These are phyloP conservation scores for Phymastichus coffea DNA, from an alignment of 1,140 invertebrate species.

Conservation along the genomic window DNA sequence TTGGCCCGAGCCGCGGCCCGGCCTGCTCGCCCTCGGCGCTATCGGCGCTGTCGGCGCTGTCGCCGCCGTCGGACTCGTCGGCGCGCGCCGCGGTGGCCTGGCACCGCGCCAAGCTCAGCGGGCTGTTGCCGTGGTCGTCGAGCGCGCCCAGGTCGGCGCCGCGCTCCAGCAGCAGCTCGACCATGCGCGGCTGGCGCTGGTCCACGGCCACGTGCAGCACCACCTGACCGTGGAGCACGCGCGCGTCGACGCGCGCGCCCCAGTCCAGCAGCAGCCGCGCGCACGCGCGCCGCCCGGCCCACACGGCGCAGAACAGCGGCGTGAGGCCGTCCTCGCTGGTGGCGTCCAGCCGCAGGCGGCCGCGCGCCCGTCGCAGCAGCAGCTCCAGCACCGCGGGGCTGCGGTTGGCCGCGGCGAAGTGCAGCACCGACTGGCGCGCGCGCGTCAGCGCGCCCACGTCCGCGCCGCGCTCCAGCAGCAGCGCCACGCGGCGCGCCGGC, in stretches of 20 bases:
- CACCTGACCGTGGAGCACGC: not conserved
- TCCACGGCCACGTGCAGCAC: slow-evolving; percentile 3
- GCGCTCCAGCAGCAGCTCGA: not conserved
- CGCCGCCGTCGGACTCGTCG: not conserved
- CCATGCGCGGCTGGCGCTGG: not conserved
- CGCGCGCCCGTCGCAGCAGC: not conserved
- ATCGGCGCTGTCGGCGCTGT: not conserved
- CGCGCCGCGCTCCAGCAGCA: not conserved
- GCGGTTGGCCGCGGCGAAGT: not conserved
- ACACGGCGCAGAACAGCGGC: not conserved
- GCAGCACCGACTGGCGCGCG: not conserved
- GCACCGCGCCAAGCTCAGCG: not conserved
- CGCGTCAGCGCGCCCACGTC: not conserved
- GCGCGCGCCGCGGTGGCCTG: not conserved
- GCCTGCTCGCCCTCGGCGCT: not conserved
- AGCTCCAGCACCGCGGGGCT: not conserved
- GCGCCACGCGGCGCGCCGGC: not conserved
- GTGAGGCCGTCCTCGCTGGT: not conserved
- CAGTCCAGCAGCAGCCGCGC: not conserved
- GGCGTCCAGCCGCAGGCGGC: not conserved
- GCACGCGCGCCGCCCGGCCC: too few relatives aligned
- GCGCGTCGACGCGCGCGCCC: not conserved
- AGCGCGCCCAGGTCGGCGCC: not conserved
- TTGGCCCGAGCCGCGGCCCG: not conserved
- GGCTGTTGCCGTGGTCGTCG: slow-evolving; percentile 53